These are phyloP conservation scores for Fissipunctia ypsillon DNA, from an alignment of 2,888 invertebrate species.

Conservation along the genomic window DNA sequence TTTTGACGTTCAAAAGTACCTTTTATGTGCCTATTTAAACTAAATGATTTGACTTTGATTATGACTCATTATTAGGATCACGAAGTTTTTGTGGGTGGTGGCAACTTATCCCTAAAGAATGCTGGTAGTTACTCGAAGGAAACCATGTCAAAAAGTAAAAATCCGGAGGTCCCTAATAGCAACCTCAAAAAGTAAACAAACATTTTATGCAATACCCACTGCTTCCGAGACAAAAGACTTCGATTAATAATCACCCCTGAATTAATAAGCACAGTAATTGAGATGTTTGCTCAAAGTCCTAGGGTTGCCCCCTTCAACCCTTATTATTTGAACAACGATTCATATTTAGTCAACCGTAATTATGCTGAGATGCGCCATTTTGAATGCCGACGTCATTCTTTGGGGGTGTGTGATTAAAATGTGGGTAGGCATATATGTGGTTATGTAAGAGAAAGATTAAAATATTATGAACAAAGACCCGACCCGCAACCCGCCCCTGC, in stretches of 20 bases:
- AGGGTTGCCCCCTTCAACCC: conserved; percentile 76
- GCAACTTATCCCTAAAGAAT: not conserved
- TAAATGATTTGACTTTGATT: too few species aligned
- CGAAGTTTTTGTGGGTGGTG: not conserved
- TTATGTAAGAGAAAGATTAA: not conserved
- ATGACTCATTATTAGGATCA: too few species aligned
- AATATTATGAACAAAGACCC: conserved; percentile 1
- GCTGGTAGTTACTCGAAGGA: not conserved
- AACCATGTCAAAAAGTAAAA: not conserved
- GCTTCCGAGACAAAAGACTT: conserved; percentile 75
- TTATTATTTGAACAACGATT: conserved; percentile 83
- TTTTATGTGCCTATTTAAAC: too few species aligned
- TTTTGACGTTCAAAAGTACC: too few species aligned
- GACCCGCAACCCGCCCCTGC: too few species aligned
- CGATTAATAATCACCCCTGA: conserved; percentile 83
- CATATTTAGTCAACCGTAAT: conserved; percentile 87
- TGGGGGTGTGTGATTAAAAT: conserved; percentile 60
- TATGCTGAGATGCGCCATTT: conserved; percentile 80
- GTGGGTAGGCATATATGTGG: not conserved
- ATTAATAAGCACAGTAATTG: conserved; percentile 89
- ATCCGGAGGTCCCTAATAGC: not conserved
- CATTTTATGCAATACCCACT: not conserved
- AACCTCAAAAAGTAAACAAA: conserved; percentile 41
- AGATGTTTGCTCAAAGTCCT: conserved; percentile 85
- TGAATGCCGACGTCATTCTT: conserved; percentile 68